Conservation (phyloP, 2,113 vertebrate species). For the Centropus unirufus region DNA sequence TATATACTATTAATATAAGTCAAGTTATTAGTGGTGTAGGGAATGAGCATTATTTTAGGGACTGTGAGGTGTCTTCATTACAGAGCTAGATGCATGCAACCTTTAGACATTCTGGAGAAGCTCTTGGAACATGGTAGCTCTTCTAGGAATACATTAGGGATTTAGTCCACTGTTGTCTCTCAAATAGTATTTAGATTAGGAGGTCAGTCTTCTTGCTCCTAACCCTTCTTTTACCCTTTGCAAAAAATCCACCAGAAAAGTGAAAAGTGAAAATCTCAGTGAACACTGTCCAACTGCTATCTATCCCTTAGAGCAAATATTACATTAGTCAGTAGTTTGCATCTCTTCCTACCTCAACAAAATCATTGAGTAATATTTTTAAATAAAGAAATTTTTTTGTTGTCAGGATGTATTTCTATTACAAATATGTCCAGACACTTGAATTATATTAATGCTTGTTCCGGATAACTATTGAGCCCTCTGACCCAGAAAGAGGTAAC, state of each 20-base stretch:
- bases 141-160: neutral
- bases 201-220: neutral
- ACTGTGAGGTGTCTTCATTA: neutral
- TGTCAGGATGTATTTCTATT: neutral
- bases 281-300: neutral
- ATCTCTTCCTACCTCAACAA: neutral
- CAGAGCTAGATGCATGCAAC: neutral
- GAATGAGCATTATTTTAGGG: neutral
- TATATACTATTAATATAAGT: neutral
- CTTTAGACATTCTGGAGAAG: neutral
- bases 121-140: neutral
- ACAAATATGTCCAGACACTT: neutral
- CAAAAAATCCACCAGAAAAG: neutral
- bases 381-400: neutral
- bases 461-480: neutral
- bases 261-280: neutral
- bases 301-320: neutral
- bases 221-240: neutral
- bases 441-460: neutral
- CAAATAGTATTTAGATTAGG: neutral
- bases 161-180: neutral
- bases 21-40: neutral
- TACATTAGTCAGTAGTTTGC: neutral
- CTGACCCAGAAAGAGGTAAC: neutral
- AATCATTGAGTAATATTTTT: neutral